These are phyloP conservation scores for Scyliorhinus canicula DNA, from an alignment of 2,797 vertebrate genomes.

Conservation along the genomic window DNA sequence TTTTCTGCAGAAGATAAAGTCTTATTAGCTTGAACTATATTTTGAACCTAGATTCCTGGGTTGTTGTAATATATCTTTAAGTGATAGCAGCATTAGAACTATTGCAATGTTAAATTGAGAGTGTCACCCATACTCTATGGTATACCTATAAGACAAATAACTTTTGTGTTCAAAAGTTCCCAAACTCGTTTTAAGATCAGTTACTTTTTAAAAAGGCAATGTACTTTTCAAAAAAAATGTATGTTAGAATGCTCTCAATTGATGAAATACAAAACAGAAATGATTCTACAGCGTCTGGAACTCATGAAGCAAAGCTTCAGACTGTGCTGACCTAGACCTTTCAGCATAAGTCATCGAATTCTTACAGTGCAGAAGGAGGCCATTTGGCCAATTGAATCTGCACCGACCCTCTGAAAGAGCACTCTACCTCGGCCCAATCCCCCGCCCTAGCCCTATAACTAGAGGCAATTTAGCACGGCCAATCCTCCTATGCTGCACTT, in stretches of 20 bases:
- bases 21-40: neutral
- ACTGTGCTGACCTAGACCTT: neutral
- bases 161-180: neutral
- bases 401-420: too few species aligned
- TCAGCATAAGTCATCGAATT: too few species aligned
- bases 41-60: neutral
- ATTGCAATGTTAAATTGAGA: neutral
- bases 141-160: neutral
- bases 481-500: too few species aligned
- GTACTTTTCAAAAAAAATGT: neutral
- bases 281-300: neutral
- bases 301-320: neutral
- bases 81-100: too few species aligned
- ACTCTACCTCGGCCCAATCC: too few species aligned
- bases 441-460: too few species aligned
- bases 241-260: neutral
- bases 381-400: too few species aligned
- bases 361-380: too few species aligned
- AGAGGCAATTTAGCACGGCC: too few species aligned
- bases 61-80: too few species aligned
- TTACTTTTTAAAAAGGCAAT: neutral
- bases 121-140: neutral
- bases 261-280: neutral
- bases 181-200: neutral
- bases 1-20: neutral